Evolutionary conservation across 2,113 vertebrate genomes (phyloP), one percentile per base, ranked within the genome.

Genomic region (Chrysemys picta): DNA sequence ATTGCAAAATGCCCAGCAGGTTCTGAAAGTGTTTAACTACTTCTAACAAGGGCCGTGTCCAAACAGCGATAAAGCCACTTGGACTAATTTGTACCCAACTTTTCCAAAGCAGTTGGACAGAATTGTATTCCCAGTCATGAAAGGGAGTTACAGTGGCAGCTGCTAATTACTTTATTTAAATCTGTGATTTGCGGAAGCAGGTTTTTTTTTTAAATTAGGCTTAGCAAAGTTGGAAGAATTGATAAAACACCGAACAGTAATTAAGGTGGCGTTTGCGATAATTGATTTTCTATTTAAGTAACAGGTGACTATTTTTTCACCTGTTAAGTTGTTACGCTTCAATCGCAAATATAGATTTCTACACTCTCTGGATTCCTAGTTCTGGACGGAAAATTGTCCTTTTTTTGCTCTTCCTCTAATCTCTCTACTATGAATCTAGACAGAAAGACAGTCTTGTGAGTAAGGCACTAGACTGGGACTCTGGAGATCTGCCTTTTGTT

Each of bases 201-300:
- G 1, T 59, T 83, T 80, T 91, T 83, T 69, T 83, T 69, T 57
- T 21, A 90, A 94, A 54, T 50, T 31, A 21, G 76, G 65, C 8
- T 88, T 85, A 69, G 5, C 29, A 83, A 69, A 53, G 17, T 54
- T 81, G 35, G 7, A 27, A 59, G 9, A 5, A 22, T 76, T 85
- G 69, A 80, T 76, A 91, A 87, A 80, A 93, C 52, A 22, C 16
- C 14, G 69, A 91, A 91, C 8, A 89, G 87, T 89, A 69, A 93
- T 85, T 69, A 78, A 88, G 87, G 25, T 29, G 17, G 56, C 12
- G 45, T 79, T 57, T 56, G n/a, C 59, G 87, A 19, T 1, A 1
- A 7, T 81, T 78, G 47, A 27, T 42, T 88, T 84, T 69, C n/a
- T 95, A 80, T 35, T 57, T 52, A 10, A 82, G 79, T 87, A 85